phyloP scores from a whole-genome alignment of 2,113 vertebrate species.

The Myrmecophaga tridactyla region DNA sequence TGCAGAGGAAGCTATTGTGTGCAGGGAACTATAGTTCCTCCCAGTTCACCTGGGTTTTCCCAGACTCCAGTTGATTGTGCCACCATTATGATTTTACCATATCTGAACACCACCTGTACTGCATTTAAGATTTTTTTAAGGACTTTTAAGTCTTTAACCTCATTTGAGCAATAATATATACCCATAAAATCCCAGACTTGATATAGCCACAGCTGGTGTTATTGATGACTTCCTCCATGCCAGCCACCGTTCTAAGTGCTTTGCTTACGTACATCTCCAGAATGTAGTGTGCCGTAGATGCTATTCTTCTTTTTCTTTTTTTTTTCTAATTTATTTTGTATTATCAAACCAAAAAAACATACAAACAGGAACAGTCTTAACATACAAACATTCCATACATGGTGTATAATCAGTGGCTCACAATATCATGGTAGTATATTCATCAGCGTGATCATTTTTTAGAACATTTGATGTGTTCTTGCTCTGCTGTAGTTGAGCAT shows the following conservation, averaged over 20 bases:
- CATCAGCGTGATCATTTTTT: too few relatives aligned
- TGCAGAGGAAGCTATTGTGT: too few relatives aligned
- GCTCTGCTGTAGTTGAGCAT: not conserved
- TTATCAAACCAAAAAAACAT: too few relatives aligned
- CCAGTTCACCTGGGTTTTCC: not conserved
- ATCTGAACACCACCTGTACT: not conserved
- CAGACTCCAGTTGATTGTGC: not conserved
- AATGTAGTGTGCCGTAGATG: not conserved
- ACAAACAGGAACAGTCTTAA: too few relatives aligned
- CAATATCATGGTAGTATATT: too few relatives aligned
- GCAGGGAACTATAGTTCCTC: not conserved
- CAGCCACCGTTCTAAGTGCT: not conserved
- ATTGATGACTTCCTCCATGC: too few relatives aligned
- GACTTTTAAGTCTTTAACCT: not conserved
- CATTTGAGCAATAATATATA: not conserved
- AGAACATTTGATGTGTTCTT: too few relatives aligned
- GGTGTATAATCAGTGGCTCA: too few relatives aligned
- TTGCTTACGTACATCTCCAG: not conserved
- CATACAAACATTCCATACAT: too few relatives aligned
- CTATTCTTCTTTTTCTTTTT: too few relatives aligned
- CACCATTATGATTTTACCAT: not conserved
- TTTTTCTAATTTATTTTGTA: too few relatives aligned
- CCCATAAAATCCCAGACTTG: not conserved
- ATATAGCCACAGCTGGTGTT: not conserved
- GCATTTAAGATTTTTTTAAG: not conserved